A percentile compares a stretch with the other conserved stretches of the same genome.
phyloP scores from a whole-genome alignment of 2,113 vertebrate genomes.

The Eclectus roratus region DNA sequence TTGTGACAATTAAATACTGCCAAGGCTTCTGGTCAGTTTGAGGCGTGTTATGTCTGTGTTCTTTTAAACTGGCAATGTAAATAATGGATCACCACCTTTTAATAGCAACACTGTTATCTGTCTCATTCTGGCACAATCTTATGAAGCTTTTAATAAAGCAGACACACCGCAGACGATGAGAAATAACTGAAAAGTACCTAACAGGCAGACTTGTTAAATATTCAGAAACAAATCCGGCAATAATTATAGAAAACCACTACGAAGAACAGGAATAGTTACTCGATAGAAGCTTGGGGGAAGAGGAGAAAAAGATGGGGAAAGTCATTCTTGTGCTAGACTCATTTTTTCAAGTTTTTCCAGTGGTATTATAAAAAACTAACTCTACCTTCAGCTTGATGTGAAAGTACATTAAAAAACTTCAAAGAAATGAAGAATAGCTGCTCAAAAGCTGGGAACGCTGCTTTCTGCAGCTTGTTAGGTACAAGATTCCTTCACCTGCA shows the following conservation, averaged over 20 bases:
- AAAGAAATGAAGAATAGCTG: slow-evolving; percentile 7
- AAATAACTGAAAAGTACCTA: slow-evolving; percentile 47
- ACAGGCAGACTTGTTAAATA: slow-evolving; percentile 47
- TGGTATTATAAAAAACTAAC: neutral
- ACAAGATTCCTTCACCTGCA: neutral
- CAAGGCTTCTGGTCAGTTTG: neutral
- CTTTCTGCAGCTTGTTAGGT: neutral
- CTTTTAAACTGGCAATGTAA: neutral
- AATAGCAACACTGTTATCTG: neutral
- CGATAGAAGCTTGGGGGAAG: slow-evolving; percentile 8
- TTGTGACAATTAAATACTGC: neutral
- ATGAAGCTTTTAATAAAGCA: slow-evolving; percentile 25
- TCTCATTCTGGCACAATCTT: neutral
- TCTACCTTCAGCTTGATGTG: neutral
- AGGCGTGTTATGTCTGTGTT: accelerated
- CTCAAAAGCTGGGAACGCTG: neutral
- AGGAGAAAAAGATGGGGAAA: slow-evolving; percentile 28
- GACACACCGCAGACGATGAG: neutral
- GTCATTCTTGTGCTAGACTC: neutral
- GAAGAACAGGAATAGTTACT: slow-evolving; percentile 56
- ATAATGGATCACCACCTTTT: neutral
- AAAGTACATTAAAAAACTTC: slow-evolving; percentile 39
- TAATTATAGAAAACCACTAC: slow-evolving; percentile 38
- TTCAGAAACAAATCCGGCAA: slow-evolving; percentile 40
- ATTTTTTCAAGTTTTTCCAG: slow-evolving; percentile 57